These are phyloP conservation scores for Sinelater perroti DNA, from an alignment of 2,888 invertebrate genomes.

Conservation along the genomic window DNA sequence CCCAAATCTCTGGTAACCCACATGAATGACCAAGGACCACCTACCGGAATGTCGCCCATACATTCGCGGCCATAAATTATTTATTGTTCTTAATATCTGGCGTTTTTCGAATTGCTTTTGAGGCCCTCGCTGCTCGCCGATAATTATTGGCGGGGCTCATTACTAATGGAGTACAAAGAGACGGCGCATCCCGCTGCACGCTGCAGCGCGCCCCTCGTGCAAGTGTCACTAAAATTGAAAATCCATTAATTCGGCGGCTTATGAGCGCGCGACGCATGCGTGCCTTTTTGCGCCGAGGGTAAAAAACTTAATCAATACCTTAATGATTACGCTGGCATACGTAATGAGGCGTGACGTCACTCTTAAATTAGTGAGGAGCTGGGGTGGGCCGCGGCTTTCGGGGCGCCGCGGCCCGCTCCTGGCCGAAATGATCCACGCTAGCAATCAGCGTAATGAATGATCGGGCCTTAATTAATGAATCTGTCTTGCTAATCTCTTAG, in stretches of 20 bases:
- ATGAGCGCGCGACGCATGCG: slow-evolving; percentile 54
- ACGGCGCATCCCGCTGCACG: too few species aligned
- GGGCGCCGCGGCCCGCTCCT: slow-evolving; percentile 31
- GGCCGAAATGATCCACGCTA: slow-evolving; percentile 43
- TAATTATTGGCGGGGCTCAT: too few species aligned
- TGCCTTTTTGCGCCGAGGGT: slow-evolving; percentile 49
- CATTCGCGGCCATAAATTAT: too few species aligned
- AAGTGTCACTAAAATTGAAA: slow-evolving; percentile 59
- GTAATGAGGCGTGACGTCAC: slow-evolving; percentile 60
- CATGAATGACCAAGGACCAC: too few species aligned
- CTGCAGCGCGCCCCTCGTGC: slow-evolving; percentile 45
- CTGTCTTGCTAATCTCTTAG: slow-evolving; percentile 64
- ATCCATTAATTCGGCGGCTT: slow-evolving; percentile 58
- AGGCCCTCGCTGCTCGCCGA: too few species aligned
- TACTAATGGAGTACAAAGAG: too few species aligned
- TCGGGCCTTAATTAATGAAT: slow-evolving; percentile 63
- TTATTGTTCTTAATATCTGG: too few species aligned
- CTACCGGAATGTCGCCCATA: too few species aligned
- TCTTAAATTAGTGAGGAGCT: slow-evolving; percentile 52
- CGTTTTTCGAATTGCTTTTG: too few species aligned
- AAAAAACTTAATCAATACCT: slow-evolving; percentile 61
- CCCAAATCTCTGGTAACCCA: too few species aligned
- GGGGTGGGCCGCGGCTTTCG: slow-evolving; percentile 27
- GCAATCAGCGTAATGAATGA: slow-evolving; percentile 63
- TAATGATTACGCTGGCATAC: slow-evolving; percentile 61